Percentiles rank a stretch among this genome's conserved stretches.
These are phyloP conservation scores for Montipora efflorescens DNA, from an alignment of 64 coral and sea anemone species.

Conservation along the genomic window DNA sequence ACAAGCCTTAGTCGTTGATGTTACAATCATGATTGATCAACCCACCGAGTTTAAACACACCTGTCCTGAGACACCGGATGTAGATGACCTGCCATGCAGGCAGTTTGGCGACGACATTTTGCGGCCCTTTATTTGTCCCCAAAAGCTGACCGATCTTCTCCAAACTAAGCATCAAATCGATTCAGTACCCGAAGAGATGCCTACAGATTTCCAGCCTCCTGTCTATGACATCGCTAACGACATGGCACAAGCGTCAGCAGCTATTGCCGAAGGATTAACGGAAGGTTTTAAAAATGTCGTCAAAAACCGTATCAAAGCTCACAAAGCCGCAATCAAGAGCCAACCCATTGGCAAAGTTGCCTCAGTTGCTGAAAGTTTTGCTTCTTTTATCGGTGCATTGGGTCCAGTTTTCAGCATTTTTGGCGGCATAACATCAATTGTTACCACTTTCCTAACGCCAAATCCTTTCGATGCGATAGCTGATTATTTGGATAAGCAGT, in stretches of 20 bases:
- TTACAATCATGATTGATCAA: conserved; percentile 1
- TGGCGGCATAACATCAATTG: conserved; percentile 29
- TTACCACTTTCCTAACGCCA: conserved; percentile 47
- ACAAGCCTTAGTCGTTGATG: conserved; percentile 36
- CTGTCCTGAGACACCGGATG: not conserved
- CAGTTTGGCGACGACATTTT: not conserved
- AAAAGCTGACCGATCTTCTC: conserved; percentile 19
- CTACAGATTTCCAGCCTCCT: conserved; percentile 9
- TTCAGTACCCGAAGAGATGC: not conserved
- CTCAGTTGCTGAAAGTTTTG: not conserved
- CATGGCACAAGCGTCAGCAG: conserved; percentile 8
- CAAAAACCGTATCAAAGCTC: not conserved
- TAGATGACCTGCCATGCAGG: not conserved
- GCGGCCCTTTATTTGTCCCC: conserved; percentile 29
- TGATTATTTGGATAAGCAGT: conserved; percentile 36
- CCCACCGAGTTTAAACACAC: too few species aligned
- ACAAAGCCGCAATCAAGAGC: not conserved
- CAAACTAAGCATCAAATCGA: not conserved
- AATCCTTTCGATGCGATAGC: conserved; percentile 52
- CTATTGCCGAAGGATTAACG: conserved; percentile 39
- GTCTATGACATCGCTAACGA: conserved; percentile 30
- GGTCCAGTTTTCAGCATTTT: conserved; percentile 34
- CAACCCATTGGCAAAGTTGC: not conserved
- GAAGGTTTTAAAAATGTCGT: conserved; percentile 2
- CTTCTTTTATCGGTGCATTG: conserved; percentile 9